These are phyloP conservation scores for Cynoglossus semilaevis DNA, from an alignment of 2,113 vertebrate genomes.

Conservation along the genomic window DNA sequence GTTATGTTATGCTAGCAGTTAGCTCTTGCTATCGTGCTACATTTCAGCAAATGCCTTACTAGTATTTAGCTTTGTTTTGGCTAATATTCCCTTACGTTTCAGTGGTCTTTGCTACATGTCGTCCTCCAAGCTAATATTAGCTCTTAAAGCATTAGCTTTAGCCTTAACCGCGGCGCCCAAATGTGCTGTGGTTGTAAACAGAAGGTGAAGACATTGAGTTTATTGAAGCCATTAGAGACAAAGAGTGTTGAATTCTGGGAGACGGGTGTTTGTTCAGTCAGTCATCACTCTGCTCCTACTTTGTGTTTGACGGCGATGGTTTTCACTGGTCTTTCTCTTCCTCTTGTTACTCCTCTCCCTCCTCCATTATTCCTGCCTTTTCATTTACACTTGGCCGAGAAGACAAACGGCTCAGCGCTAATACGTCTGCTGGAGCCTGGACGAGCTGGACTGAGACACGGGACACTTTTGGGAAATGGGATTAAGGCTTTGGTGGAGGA, in stretches of 20 bases:
- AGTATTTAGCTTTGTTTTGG: too few species aligned
- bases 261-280: slow-evolving; percentile 25
- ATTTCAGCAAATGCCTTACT: too few species aligned
- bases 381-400: slow-evolving; percentile 45
- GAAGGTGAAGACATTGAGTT: too few species aligned
- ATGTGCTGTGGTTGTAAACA: too few species aligned
- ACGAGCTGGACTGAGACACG: slow-evolving; percentile 47
- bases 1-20: too few species aligned
- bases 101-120: too few species aligned
- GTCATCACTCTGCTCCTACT: slow-evolving; percentile 20
- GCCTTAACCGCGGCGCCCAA: too few species aligned
- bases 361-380: slow-evolving; percentile 8
- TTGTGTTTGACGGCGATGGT: slow-evolving; percentile 6
- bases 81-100: too few species aligned
- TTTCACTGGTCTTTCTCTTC: not conserved
- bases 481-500: slow-evolving; percentile 47
- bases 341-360: not conserved
- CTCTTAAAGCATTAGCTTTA: too few species aligned
- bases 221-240: too few species aligned
- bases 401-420: slow-evolving; percentile 11
- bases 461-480: slow-evolving; percentile 55
- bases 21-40: too few species aligned
- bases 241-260: slow-evolving; percentile 12
- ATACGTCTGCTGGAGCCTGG: slow-evolving; percentile 32
- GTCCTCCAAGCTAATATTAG: too few species aligned